Evolutionary conservation across 35 echinoderm and acorn worm species (phyloP).

Genomic region (Lytechinus pictus): DNA sequence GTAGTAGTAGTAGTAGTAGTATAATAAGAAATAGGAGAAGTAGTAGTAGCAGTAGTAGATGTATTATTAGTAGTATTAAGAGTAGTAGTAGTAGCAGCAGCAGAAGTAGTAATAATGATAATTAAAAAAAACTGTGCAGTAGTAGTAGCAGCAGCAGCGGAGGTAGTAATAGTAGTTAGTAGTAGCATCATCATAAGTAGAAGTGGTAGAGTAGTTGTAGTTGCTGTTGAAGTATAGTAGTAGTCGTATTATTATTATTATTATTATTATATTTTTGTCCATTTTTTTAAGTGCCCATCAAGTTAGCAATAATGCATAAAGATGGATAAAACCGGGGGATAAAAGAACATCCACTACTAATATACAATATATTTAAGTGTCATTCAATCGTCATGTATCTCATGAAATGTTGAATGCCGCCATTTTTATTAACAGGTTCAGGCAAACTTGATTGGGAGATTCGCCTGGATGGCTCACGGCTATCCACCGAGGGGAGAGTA

Average conservation of each 20-base stretch:
- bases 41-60: neutral
- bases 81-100: conserved; percentile 16
- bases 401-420: neutral
- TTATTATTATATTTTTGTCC: no score
- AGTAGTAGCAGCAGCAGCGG: neutral
- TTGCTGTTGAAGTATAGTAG: neutral
- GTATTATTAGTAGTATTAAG: neutral
- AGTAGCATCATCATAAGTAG: neutral
- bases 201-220: neutral
- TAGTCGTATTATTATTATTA: no score
- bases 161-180: neutral
- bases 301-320: no score
- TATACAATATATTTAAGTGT: neutral
- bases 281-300: no score
- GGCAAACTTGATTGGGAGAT: neutral
- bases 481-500: neutral
- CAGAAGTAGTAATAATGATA: conserved; percentile 2
- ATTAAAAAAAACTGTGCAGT: neutral
- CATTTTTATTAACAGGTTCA: neutral
- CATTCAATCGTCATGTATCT: neutral
- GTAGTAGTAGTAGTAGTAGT: conserved; percentile 14
- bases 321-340: no score
- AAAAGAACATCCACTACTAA: no score
- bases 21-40: neutral
- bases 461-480: neutral